A percentile compares a stretch with the other conserved stretches of the same genome.
phyloP scores from a whole-genome alignment of 2,113 vertebrate genomes.

The Zapornia atra region DNA sequence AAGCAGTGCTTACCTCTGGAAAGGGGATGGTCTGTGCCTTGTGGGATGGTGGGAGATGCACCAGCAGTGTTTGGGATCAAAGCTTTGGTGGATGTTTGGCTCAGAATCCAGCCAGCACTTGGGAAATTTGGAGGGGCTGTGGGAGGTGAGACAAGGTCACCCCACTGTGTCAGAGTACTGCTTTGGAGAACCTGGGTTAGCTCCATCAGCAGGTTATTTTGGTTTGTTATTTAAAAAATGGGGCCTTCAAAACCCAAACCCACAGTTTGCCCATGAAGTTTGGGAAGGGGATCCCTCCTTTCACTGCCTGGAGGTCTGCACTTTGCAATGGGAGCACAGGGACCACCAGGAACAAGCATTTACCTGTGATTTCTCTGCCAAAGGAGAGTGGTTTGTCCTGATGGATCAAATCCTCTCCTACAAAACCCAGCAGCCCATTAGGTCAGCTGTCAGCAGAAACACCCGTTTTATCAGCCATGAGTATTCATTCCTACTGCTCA shows the following conservation, averaged over 20 bases:
- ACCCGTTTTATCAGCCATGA: background rate
- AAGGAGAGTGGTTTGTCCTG: background rate
- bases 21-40: background rate
- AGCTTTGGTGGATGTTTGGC: rapidly evolving
- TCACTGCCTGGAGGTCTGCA: background rate
- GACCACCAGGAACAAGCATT: background rate
- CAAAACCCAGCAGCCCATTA: background rate
- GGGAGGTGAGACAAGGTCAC: background rate
- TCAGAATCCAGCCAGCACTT: background rate
- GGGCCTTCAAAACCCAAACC: background rate
- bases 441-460: background rate
- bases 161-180: background rate
- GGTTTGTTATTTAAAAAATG: background rate
- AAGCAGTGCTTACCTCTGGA: background rate
- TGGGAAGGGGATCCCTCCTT: background rate
- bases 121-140: rapidly evolving
- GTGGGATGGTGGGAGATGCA: background rate
- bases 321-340: background rate
- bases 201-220: background rate
- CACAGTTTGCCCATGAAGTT: background rate
- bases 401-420: background rate
- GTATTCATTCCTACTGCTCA: background rate
- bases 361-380: background rate
- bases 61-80: rapidly evolving
- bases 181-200: background rate